phyloP scores from a whole-genome alignment of 2,113 vertebrate species.

The Montifringilla adamsi region DNA sequence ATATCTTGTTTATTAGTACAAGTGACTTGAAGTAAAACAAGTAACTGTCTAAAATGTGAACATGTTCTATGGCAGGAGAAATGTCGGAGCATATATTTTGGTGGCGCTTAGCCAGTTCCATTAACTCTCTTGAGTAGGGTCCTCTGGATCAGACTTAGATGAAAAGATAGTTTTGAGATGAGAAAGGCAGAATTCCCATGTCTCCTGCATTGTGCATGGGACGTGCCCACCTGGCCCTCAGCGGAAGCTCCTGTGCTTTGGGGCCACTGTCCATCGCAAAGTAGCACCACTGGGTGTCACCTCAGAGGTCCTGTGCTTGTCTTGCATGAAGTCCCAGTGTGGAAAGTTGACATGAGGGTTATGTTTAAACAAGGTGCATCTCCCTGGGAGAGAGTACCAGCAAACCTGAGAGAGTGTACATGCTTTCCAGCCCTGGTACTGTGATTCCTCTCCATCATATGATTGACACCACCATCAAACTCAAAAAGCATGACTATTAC shows the following conservation, averaged over 20 bases:
- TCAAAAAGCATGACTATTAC: background rate
- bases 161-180: background rate
- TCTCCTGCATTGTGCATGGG: background rate
- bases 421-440: background rate
- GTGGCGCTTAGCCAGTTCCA: background rate
- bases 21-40: background rate
- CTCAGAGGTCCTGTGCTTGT: background rate
- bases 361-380: background rate
- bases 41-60: background rate
- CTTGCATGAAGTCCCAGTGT: background rate
- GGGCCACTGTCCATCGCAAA: background rate
- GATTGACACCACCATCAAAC: background rate
- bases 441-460: background rate
- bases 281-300: background rate
- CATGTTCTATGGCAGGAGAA: background rate
- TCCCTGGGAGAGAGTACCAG: background rate
- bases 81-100: background rate
- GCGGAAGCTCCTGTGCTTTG: rapidly evolving
- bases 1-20: background rate
- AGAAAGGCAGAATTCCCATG: background rate
- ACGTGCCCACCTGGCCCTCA: rapidly evolving
- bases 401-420: background rate
- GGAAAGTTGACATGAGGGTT: background rate
- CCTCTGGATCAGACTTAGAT: background rate
- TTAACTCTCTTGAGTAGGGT: background rate